phyloP scores from a whole-genome alignment of 2,797 vertebrate species.

The Cyclura pinguis region DNA sequence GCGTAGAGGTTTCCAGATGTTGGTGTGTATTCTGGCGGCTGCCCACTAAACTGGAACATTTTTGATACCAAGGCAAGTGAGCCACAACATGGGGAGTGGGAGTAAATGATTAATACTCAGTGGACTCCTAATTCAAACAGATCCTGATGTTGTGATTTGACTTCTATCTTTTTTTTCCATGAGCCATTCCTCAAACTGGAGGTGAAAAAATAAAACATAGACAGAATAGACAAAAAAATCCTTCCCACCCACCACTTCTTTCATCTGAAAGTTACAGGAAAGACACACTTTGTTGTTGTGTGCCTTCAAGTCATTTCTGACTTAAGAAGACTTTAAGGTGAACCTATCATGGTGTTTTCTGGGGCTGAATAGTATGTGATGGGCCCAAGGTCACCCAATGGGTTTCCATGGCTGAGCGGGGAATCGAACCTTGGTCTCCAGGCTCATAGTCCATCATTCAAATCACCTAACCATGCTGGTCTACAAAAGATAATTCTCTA shows the following conservation, averaged over 20 bases:
- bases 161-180: not conserved
- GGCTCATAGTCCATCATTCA: too few species aligned
- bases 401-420: too few species aligned
- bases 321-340: too few species aligned
- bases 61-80: not conserved
- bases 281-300: not conserved
- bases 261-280: conserved; percentile 38
- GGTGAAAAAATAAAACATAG: conserved; percentile 50
- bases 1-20: not conserved
- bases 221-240: conserved; percentile 46
- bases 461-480: too few species aligned
- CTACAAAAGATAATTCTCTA: conserved; percentile 37
- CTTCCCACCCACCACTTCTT: conserved; percentile 46
- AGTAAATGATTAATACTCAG: conserved; percentile 10
- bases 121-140: not conserved
- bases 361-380: too few species aligned
- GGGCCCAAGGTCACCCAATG: too few species aligned
- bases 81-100: not conserved
- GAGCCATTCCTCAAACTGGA: conserved; percentile 39
- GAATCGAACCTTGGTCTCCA: too few species aligned
- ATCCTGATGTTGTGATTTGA: not conserved
- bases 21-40: not conserved
- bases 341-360: too few species aligned
- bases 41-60: not conserved
- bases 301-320: too few species aligned